Evolutionary conservation across 2,888 invertebrate species (phyloP), one percentile per base, ranked within the genome.

Genomic region (Clistopyga incitator): DNA sequence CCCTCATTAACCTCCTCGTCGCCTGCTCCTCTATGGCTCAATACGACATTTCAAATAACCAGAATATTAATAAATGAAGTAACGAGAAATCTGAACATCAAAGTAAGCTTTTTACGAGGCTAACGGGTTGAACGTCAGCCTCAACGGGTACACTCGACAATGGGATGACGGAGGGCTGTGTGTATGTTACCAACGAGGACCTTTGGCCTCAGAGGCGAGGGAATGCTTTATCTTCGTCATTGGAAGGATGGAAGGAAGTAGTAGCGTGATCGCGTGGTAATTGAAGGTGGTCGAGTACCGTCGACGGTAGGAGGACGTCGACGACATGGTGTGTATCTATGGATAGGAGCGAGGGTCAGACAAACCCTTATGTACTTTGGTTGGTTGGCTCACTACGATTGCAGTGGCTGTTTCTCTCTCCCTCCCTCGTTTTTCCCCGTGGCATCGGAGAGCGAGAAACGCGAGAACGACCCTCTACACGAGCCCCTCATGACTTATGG

Each of bases 401-500:
- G 38, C 20, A 23, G 23, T 38, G 13, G 45, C 68, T 64, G 23
- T 23, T 11, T 54, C 54, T 54, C 54, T 54, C 23, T 54, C 54
- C 8, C 52, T 52, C 20, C 20, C 52, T 52, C 23, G 23, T 25
- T 56, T 25, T 11, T 56, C 56, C 56, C 61, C 65, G 20, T 56
- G 47, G 61, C 2, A 29, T 72, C 47, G 65, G 61, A 76, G 45
- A 47, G 11, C 71, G 71, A 56, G 71, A 54, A 64, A 71, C 50
- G 65, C 25, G 71, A 59, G 50, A 77, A 76, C 70, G 61, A 59
- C 45, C 64, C 61, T 84, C 85, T 81, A 86, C 80, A 76, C 72
- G 81, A 50, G 83, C 77, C 65, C 81, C 89, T 90, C 90, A 90
- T 90, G 90, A 90, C 90, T 90, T 90, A 90, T 90, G 89, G 88